These are phyloP conservation scores for Varecia variegata DNA, from an alignment of 2,797 vertebrate species.

Conservation along the genomic window DNA sequence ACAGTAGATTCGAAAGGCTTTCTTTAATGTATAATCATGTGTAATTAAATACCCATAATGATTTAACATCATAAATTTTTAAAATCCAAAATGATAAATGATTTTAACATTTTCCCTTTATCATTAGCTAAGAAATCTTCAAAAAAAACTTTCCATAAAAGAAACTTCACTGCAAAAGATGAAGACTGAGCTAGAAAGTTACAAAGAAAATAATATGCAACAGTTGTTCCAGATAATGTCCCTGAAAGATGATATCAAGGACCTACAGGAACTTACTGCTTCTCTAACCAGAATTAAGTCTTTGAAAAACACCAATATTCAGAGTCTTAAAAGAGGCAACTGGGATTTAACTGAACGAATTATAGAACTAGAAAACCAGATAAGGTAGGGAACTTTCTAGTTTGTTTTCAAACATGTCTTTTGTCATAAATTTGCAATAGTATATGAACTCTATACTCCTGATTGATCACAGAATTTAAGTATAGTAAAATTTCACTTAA, in stretches of 20 bases:
- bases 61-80: constrained; percentile 7
- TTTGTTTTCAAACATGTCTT: constrained; percentile 28
- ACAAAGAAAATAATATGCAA: constrained; percentile 68
- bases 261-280: constrained; percentile 63
- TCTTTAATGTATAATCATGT: constrained; percentile 18
- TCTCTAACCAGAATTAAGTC: constrained; percentile 66
- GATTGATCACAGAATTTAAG: constrained; percentile 27
- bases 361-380: constrained; percentile 70
- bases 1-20: background rate
- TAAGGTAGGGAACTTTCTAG: constrained; percentile 71
- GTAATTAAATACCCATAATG: constrained; percentile 10
- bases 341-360: constrained; percentile 71
- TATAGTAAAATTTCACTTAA: constrained; percentile 4
- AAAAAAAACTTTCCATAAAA: constrained; percentile 71
- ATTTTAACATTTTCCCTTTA: constrained; percentile 24
- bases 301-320: constrained; percentile 68
- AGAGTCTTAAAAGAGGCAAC: constrained; percentile 69
- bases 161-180: constrained; percentile 68
- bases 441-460: background rate
- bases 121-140: constrained; percentile 77
- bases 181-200: constrained; percentile 73
- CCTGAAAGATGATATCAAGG: constrained; percentile 70
- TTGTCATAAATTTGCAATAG: constrained; percentile 4
- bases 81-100: constrained; percentile 16
- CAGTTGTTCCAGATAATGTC: constrained; percentile 71